phyloP scores from a whole-genome alignment of 2,797 vertebrate genomes.

The Limosa lapponica region DNA sequence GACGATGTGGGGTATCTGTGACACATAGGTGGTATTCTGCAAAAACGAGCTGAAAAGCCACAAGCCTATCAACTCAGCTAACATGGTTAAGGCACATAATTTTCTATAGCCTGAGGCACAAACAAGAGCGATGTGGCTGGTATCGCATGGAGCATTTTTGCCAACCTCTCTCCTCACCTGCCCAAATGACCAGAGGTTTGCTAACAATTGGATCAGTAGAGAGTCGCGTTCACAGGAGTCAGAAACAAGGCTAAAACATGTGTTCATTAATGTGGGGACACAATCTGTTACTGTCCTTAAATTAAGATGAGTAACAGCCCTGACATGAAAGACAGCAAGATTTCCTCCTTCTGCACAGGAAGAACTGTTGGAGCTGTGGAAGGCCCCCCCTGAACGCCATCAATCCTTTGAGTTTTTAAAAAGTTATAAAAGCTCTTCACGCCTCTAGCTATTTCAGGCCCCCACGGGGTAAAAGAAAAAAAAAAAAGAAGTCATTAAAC shows the following conservation, averaged over 20 bases:
- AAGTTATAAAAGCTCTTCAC: background rate
- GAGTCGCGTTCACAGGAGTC: background rate
- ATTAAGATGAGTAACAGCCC: background rate
- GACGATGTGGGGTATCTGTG: background rate
- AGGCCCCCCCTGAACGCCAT: background rate
- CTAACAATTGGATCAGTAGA: background rate
- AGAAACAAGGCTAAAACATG: background rate
- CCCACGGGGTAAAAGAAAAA: fast-evolving
- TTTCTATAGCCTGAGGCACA: background rate
- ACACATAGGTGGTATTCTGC: background rate
- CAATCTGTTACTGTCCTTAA: background rate
- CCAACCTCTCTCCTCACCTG: fast-evolving
- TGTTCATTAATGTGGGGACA: background rate
- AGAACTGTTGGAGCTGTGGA: background rate
- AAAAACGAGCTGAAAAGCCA: background rate
- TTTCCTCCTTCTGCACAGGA: background rate
- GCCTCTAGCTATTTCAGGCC: background rate
- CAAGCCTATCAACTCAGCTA: background rate
- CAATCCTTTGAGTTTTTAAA: background rate
- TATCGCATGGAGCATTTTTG: fast-evolving
- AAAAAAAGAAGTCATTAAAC: background rate
- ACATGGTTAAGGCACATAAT: background rate
- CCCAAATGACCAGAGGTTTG: background rate
- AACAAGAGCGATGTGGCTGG: background rate
- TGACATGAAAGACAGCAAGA: background rate